Percentiles rank a stretch among this genome's conserved stretches.
These are phyloP conservation scores for Tangara arthus DNA, from an alignment of 2,797 vertebrate species.

Conservation along the genomic window DNA sequence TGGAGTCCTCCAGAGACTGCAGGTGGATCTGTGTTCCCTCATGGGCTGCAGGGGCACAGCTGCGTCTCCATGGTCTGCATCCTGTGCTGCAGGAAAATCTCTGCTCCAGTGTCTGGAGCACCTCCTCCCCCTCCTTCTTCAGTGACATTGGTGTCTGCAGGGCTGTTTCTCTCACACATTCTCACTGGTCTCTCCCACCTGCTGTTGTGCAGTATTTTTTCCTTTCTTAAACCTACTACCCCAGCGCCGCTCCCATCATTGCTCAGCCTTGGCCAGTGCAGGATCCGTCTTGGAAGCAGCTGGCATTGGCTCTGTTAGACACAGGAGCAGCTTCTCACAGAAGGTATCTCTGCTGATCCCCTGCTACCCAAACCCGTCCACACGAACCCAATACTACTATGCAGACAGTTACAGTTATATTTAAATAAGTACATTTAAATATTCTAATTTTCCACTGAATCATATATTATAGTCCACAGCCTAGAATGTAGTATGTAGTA, in stretches of 20 bases:
- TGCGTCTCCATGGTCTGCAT: neutral
- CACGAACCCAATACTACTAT: neutral
- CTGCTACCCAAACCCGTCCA: neutral
- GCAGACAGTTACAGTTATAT: neutral
- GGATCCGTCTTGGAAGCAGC: fast-evolving
- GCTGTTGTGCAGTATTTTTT: neutral
- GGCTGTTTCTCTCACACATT: neutral
- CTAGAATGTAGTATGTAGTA: neutral
- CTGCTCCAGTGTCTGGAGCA: neutral
- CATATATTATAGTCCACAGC: neutral
- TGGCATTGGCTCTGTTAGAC: neutral
- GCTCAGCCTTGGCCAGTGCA: neutral
- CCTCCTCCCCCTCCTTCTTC: neutral
- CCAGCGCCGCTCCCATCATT: fast-evolving
- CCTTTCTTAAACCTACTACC: neutral
- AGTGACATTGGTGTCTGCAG: neutral
- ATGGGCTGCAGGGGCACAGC: neutral
- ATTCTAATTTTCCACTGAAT: neutral
- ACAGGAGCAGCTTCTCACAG: neutral
- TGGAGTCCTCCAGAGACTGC: neutral
- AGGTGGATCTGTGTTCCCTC: neutral
- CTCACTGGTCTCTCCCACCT: neutral
- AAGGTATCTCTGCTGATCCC: neutral
- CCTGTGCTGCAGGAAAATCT: neutral
- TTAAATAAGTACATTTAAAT: neutral